Percentiles rank a stretch among this genome's conserved stretches.
These are phyloP conservation scores for Metallyticus violacea DNA, from an alignment of 2,888 invertebrate species.

Conservation along the genomic window DNA sequence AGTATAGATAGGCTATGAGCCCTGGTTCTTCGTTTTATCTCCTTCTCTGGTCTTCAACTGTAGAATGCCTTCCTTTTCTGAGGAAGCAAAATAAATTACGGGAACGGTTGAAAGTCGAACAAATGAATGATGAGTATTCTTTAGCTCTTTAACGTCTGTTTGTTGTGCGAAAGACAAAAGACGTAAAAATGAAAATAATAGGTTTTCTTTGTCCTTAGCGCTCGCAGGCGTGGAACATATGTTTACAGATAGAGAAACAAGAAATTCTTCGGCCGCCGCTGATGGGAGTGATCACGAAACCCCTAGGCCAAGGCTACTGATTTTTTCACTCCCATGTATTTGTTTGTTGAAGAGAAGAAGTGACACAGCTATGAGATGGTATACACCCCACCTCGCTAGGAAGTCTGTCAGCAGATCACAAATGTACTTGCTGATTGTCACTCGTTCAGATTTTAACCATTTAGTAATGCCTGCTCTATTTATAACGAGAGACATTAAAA, in stretches of 20 bases:
- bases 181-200: neutral
- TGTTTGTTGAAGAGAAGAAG: neutral
- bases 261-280: neutral
- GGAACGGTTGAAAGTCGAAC: no score
- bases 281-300: neutral
- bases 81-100: no score
- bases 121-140: neutral
- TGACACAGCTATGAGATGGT: neutral
- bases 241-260: neutral
- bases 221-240: neutral
- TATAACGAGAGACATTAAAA: no score
- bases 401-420: no score
- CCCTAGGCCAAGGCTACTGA: neutral
- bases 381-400: no score
- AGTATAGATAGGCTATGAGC: slow-evolving; percentile 3
- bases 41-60: neutral
- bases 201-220: neutral
- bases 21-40: no score
- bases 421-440: no score
- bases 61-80: no score
- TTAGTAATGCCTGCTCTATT: no score
- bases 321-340: neutral
- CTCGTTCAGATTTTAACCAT: no score
- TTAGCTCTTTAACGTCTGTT: neutral
- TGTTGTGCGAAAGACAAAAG: neutral